Conservation (phyloP, 2,113 vertebrate genomes). For the Xiphorhynchus elegans region DNA sequence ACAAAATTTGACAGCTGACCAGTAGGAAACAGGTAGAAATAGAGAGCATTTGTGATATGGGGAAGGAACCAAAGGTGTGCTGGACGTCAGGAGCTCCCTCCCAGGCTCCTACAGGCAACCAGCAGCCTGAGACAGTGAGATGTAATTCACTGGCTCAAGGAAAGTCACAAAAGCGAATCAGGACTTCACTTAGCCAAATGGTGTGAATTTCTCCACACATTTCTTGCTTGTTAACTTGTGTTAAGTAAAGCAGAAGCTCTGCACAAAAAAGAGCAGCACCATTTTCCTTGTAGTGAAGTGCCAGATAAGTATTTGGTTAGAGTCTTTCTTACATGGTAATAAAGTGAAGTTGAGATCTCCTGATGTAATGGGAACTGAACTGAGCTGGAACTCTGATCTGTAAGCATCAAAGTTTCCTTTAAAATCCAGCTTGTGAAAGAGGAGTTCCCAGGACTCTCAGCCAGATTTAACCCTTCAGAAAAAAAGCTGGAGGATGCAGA, state of each 20-base stretch:
- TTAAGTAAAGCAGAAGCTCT: not conserved
- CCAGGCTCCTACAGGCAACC: not conserved
- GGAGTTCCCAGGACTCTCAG: not conserved
- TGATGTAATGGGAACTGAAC: constrained; percentile 20
- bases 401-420: constrained; percentile 1
- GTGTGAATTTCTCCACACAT: not conserved
- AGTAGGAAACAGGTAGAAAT: not conserved
- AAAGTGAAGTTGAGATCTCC: not conserved
- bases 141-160: not conserved
- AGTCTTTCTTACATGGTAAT: not conserved
- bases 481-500: not conserved
- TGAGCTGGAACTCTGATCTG: not conserved
- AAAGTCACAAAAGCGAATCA: not conserved
- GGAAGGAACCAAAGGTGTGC: not conserved
- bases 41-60: not conserved
- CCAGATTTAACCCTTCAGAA: not conserved
- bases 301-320: not conserved
- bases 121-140: not conserved
- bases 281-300: not conserved
- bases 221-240: not conserved
- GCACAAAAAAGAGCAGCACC: not conserved
- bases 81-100: not conserved
- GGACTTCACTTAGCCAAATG: not conserved
- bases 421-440: not conserved
- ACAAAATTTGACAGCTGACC: not conserved